phyloP scores from a whole-genome alignment of 2,888 invertebrate species.

The Nephrotoma flavescens region DNA sequence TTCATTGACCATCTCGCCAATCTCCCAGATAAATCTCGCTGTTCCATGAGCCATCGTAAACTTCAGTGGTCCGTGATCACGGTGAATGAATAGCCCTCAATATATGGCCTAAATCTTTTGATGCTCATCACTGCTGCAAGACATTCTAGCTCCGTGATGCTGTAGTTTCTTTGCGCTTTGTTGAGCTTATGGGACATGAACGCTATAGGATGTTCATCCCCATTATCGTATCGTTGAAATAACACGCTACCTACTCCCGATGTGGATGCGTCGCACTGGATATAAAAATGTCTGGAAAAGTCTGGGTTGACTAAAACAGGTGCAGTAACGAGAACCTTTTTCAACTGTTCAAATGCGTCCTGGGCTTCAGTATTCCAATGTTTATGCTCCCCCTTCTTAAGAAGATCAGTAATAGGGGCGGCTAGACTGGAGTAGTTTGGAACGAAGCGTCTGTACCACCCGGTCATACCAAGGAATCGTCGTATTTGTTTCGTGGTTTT shows the following conservation, averaged over 20 bases:
- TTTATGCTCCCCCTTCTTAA: background rate
- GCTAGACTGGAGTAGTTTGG: background rate
- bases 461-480: background rate
- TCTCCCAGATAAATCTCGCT: background rate
- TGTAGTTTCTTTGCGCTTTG: background rate
- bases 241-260: background rate
- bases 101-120: background rate
- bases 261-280: background rate
- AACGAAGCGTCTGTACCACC: background rate
- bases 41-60: conserved; percentile 3
- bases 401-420: background rate
- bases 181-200: background rate
- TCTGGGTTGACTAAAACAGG: background rate
- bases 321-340: background rate
- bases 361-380: too few species aligned
- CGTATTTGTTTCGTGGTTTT: too few species aligned
- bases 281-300: background rate
- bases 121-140: background rate
- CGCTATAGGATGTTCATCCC: background rate
- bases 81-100: background rate
- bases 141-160: background rate
- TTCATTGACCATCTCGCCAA: conserved; percentile 4
- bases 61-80: background rate
- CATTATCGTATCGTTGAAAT: background rate
- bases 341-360: background rate